Evolutionary conservation across 2,888 invertebrate species (phyloP), one percentile per base, ranked within the genome.

Genomic region (Andrena flavipes): DNA sequence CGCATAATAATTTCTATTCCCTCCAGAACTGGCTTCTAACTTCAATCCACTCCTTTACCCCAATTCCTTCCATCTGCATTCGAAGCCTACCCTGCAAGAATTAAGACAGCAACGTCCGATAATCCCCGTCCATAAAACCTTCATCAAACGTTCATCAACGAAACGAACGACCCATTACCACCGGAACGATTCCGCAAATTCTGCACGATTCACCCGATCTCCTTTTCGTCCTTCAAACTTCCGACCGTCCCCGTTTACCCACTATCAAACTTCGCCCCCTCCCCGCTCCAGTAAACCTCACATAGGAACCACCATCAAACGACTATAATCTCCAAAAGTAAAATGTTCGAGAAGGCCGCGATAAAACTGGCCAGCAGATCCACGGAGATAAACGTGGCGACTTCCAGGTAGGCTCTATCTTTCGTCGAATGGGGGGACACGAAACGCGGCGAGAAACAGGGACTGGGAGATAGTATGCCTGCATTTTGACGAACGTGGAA

Each of bases 261-360:
- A 1, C n/a, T 26, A 56, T 56, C 56, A 23, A 56, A 56, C 35
- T 2, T 56, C 23, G 8, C 23, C 35, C 13, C 23, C 5, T 77
- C 51, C 35, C 23, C 20, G 10, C 23, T 29, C 49, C 69, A 70
- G 70, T 76, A 65, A 78, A 75, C 71, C 54, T 26, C 30, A 20
- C 73, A 68, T 16, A 51, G 48, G 23, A 26, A 42, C 33, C 26
- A 67, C 33, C 70, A 13, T 49, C 48, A 13, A 13, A 29, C 60
- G 70, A 67, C 78, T 77, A 56, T 77, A 77, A 77, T 72, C 67
- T 48, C 20, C 20, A 16, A 35, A 78, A 76, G 64, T 79, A 63
- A 72, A 80, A 67, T 71, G 70, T 71, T 54, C 60, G 48, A 23
- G 8, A 60, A 30, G n/a, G 7, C 4, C 10, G 20, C 71, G 78